These are phyloP conservation scores for Papilio glaucus DNA, from an alignment of 1,140 invertebrate species.

Conservation along the genomic window DNA sequence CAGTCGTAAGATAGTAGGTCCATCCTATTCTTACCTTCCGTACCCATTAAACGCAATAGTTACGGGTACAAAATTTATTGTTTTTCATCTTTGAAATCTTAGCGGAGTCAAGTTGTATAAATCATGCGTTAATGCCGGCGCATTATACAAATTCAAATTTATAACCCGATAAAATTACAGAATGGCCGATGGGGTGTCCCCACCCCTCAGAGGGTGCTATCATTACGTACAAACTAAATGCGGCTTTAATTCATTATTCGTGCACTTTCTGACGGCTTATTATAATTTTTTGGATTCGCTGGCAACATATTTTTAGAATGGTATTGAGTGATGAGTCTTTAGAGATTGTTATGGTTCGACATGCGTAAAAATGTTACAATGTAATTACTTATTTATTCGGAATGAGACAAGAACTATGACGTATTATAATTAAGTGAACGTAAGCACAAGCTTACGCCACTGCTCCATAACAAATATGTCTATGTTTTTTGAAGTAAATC, in stretches of 20 bases:
- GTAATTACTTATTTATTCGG: too few relatives aligned
- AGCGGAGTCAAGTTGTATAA: slow-evolving; percentile 82
- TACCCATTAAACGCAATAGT: slow-evolving; percentile 80
- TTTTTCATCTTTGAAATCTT: slow-evolving; percentile 83
- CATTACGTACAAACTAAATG: slow-evolving; percentile 69
- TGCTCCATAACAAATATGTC: too few relatives aligned
- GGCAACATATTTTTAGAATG: slow-evolving; percentile 32
- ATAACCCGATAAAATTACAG: slow-evolving; percentile 84
- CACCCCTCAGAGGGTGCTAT: slow-evolving; percentile 48
- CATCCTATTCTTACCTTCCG: slow-evolving; percentile 47
- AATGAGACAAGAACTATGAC: too few relatives aligned
- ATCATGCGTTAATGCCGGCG: slow-evolving; percentile 81
- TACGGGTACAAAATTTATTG: slow-evolving; percentile 81
- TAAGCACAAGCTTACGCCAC: too few relatives aligned
- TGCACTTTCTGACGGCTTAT: slow-evolving; percentile 46
- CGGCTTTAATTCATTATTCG: slow-evolving; percentile 72
- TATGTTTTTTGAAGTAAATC: too few relatives aligned
- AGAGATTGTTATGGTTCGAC: background rate
- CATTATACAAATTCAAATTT: slow-evolving; percentile 84
- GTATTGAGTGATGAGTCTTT: background rate
- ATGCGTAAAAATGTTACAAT: too few relatives aligned
- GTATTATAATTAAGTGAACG: too few relatives aligned
- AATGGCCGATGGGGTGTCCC: slow-evolving; percentile 73
- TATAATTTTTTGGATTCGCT: slow-evolving; percentile 23
- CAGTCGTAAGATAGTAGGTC: slow-evolving; percentile 43